Base-by-base conservation (phyloP, 2,797 vertebrate species). In the Platalea minor region DNA sequence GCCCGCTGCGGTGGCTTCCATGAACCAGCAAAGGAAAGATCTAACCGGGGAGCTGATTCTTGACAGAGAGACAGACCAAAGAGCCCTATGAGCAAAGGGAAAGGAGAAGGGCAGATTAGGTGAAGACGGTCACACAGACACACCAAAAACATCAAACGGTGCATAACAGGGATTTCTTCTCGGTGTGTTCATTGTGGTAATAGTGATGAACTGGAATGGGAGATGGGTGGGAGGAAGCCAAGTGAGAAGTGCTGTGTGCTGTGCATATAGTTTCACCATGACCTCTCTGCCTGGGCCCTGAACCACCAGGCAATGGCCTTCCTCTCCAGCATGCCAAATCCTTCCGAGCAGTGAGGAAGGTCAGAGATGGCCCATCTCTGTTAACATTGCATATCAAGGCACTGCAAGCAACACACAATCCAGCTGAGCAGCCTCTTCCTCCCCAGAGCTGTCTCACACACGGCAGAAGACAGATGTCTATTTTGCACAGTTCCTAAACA, bases 141-240 rank as follows among this genome's bases (percentile, higher is more conserved):
- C 53, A 77, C 12, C 17, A 82, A 87, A 91, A 86, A 41, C 45
- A 76, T 15, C 39, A 50, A 91, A 57, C 2, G 1, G n/a, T 50
- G n/a, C 29, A 43, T 64, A 79, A 35, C 0, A 0, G n/a, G 6
- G 28, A 74, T 82, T 89, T 88, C 31, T 54, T 28, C 18, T n/a
- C 0, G 2, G 48, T 14, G 13, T 0, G 0, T 73, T 87, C 51
- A 19, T 17, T 79, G 61, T 3, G 0, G n/a, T 65, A 80, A 29
- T 19, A 80, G 41, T 20, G 70, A 74, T 56, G 10, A 82, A 80
- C 53, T 88, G 29, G 54, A 92, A 79, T 3, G 43, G 54, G 88
- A 91, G 59, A n/a, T 37, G 29, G 48, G 29, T 69, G 21, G 46
- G 78, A 93, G 56, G 48, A 91, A 93, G 72, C 48, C 57, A 85